Evolutionary conservation across 1,140 invertebrate species (phyloP).

Genomic region (Nautilus pompilius): DNA sequence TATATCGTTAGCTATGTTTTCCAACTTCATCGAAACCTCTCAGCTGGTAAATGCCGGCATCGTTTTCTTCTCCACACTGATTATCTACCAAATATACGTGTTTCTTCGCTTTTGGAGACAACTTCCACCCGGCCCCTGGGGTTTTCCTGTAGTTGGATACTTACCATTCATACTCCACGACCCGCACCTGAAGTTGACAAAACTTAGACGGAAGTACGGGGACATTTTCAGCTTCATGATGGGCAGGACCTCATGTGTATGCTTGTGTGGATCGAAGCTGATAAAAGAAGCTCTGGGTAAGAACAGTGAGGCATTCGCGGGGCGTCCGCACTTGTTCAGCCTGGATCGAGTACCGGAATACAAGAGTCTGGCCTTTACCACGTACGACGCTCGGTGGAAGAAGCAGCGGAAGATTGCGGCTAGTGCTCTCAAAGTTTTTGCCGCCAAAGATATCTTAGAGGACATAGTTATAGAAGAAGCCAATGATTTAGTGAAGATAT

Average conservation of each 20-base stretch:
- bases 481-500: slow-evolving; percentile 8
- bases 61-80: too few species aligned
- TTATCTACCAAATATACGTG: too few species aligned
- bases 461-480: slow-evolving; percentile 17
- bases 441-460: slow-evolving; percentile 9
- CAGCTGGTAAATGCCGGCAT: too few species aligned
- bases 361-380: slow-evolving; percentile 10
- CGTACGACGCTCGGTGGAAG: slow-evolving; percentile 14
- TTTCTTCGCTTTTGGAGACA: too few species aligned
- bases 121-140: slow-evolving; percentile 30
- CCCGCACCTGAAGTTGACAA: slow-evolving; percentile 9
- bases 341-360: slow-evolving; percentile 4
- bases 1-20: too few species aligned
- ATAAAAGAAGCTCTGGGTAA: slow-evolving; percentile 21
- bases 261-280: slow-evolving; percentile 20
- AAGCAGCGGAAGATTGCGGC: slow-evolving; percentile 16
- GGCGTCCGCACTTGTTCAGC: slow-evolving; percentile 21
- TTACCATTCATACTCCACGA: slow-evolving; percentile 26
- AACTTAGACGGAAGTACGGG: slow-evolving; percentile 20
- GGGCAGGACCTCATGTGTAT: slow-evolving; percentile 23
- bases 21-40: too few species aligned
- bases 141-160: slow-evolving; percentile 33
- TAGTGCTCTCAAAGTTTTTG: slow-evolving; percentile 14
- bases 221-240: slow-evolving; percentile 28
- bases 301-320: slow-evolving; percentile 24